Evolutionary conservation across 2,113 vertebrate species (phyloP).

Genomic region (Craseonycteris thonglongyai): DNA sequence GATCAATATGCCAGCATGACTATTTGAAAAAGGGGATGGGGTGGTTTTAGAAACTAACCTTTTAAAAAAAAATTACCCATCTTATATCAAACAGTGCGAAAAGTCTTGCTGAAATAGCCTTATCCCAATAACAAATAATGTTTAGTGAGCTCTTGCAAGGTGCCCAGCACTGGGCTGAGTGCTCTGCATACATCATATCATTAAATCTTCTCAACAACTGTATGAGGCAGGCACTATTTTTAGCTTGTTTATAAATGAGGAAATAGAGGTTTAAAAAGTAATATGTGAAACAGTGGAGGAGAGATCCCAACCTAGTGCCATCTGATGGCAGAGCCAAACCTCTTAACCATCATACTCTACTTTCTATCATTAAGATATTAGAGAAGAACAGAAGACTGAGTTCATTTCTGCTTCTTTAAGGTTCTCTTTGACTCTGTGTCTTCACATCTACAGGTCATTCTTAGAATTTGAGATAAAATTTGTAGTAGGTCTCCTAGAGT

Average conservation of each 20-base stretch:
- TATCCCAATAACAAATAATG: neutral
- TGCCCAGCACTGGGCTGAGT: neutral
- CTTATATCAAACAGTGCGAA: neutral
- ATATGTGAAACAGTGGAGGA: neutral
- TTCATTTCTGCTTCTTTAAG: neutral
- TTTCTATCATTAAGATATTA: neutral
- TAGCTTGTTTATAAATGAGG: neutral
- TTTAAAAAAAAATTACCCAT: neutral
- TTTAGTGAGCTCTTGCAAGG: neutral
- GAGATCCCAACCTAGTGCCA: neutral
- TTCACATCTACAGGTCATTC: conserved; percentile 2
- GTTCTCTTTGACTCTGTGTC: neutral
- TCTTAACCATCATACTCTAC: neutral
- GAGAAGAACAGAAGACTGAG: neutral
- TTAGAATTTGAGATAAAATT: neutral
- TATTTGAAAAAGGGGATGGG: neutral
- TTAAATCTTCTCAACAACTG: neutral
- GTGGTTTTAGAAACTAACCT: neutral
- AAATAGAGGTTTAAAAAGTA: neutral
- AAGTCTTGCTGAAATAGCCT: neutral
- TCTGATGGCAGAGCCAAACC: neutral
- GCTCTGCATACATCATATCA: neutral
- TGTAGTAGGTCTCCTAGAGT: neutral
- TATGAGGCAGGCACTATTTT: neutral
- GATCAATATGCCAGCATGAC: neutral